Evolutionary conservation across 1,140 invertebrate genomes (phyloP), one percentile per base, ranked within the genome.

Genomic region (Ceratina calcarata): DNA sequence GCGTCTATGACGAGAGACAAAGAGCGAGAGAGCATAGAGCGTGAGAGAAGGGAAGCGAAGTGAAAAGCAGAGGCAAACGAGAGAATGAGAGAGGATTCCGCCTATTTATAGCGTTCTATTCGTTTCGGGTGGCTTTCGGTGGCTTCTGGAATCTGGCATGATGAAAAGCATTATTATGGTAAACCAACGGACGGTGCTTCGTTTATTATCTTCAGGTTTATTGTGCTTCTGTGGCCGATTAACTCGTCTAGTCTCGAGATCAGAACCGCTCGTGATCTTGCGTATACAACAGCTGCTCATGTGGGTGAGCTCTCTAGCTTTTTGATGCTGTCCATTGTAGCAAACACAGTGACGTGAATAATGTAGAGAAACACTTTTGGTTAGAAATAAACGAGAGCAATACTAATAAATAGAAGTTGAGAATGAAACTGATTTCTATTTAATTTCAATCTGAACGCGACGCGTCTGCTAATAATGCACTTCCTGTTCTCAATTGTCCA

Each of bases 121-220:
- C 89, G 89, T 88, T 90, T 87, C 84, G 81, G 86, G 80, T 86
- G 83, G 75, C 81, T 89, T 85, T 84, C 83, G 80, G 62, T 78
- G 84, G 67, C 87, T 68, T 81, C 80, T 70, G 66, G 82, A 74
- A 84, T 87, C 82, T 86, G 84, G 85, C 78, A 86, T 80, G 82
- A 84, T 84, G 82, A 84, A 90, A 85, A 82, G 84, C 90, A 91
- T 90, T 91, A 90, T 91, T 91, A 91, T 91, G 88, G 88, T 89
- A 90, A 91, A 90, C 87, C 83, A 85, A 89, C 79, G 81, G 76
- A 86, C 84, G 80, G 81, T 66, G 84, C 79, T 88, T 80, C 86
- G 90, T 91, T 91, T 91, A 91, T 91, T 91, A 91, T 91, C 87
- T 85, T 81, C 72, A 51, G 77, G 89, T 90, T 91, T 91, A 90